These are phyloP conservation scores for Litoditis marina DNA, from an alignment of 2,888 invertebrate genomes.

Conservation along the genomic window DNA sequence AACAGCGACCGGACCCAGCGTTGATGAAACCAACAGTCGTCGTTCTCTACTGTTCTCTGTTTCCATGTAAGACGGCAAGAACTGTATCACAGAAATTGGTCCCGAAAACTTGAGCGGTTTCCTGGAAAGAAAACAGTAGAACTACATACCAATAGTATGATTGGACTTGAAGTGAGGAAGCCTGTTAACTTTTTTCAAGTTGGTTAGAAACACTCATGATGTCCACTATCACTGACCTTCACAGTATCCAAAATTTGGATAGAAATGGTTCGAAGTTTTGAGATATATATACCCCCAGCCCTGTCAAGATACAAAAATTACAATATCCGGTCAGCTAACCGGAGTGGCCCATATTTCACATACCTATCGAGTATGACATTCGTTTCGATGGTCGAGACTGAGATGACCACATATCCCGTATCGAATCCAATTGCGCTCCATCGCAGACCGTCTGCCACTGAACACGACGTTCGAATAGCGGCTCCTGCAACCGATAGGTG, in stretches of 20 bases:
- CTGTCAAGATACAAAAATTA: neutral
- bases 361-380: constrained; percentile 27
- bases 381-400: constrained; percentile 24
- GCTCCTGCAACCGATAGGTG: too few species aligned
- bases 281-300: neutral
- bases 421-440: constrained; percentile 28
- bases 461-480: constrained; percentile 18
- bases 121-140: constrained; percentile 22
- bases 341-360: too few species aligned
- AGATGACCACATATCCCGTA: constrained; percentile 22
- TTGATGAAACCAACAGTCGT: constrained; percentile 26
- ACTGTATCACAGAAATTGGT: constrained; percentile 26
- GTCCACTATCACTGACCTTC: too few species aligned
- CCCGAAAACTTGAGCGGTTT: constrained; percentile 20
- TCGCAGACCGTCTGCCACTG: constrained; percentile 17
- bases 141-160: too few species aligned
- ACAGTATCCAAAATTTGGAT: too few species aligned
- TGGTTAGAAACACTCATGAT: too few species aligned
- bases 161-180: too few species aligned
- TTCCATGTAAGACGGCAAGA: constrained; percentile 15
- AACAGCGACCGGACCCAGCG: constrained; percentile 25
- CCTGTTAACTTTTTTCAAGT: too few species aligned
- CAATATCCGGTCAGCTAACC: too few species aligned
- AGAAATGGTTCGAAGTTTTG: neutral
- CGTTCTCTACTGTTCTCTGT: constrained; percentile 11